Percentiles rank a stretch among this genome's conserved stretches.
Conservation (phyloP, 1,140 invertebrate species). For the Panulirus ornatus region DNA sequence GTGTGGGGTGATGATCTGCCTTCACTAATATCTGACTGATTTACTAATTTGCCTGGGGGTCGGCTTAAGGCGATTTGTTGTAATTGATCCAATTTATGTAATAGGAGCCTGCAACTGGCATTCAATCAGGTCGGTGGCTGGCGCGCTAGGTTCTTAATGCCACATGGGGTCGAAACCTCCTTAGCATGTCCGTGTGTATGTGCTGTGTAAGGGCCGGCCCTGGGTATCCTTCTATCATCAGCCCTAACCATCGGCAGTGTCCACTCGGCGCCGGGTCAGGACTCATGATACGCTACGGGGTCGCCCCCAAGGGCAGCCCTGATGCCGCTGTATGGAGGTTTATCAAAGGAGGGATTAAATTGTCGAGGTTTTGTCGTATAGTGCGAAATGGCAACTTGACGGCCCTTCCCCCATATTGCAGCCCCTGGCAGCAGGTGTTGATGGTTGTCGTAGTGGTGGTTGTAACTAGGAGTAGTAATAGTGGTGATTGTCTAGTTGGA, state of each 20-base stretch:
- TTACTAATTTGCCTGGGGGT: conserved; percentile 59
- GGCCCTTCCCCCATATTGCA: neutral
- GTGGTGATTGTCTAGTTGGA: conserved; percentile 16
- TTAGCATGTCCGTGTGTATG: too few species aligned
- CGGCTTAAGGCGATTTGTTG: conserved; percentile 62
- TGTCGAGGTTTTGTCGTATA: neutral
- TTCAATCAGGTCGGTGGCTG: conserved; percentile 42
- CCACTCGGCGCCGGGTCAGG: too few species aligned
- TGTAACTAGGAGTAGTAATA: neutral
- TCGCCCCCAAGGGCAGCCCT: too few species aligned
- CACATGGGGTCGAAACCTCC: neutral
- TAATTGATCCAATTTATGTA: conserved; percentile 71
- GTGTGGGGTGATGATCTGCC: neutral
- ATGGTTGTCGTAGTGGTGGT: conserved; percentile 15
- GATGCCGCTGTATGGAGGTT: neutral
- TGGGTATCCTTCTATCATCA: too few species aligned
- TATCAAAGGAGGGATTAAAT: neutral
- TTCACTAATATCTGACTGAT: conserved; percentile 52
- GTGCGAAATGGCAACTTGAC: conserved; percentile 11
- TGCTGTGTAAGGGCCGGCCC: too few species aligned
- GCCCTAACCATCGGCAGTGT: too few species aligned
- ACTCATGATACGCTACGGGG: too few species aligned
- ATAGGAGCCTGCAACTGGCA: conserved; percentile 67
- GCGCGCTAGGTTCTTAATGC: conserved; percentile 6
- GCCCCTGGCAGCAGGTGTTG: neutral